Percentiles rank a stretch among this genome's conserved stretches.
Evolutionary conservation across 2,888 invertebrate genomes (phyloP).

Genomic region (Tridacna crocea): DNA sequence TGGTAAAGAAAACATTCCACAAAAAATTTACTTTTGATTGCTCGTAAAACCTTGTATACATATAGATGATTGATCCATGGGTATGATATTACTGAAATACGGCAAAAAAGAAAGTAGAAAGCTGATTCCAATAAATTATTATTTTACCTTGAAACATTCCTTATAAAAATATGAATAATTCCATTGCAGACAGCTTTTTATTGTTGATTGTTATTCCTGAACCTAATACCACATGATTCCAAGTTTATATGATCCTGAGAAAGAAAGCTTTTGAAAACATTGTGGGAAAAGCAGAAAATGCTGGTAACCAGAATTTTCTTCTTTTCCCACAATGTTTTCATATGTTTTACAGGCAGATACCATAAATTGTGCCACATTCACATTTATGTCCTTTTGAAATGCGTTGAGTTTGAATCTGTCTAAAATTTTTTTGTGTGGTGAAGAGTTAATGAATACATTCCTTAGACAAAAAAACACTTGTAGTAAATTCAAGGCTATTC

Average conservation of each 20-base stretch:
- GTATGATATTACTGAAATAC: too few species aligned
- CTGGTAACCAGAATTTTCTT: background rate
- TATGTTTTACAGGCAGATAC: too few species aligned
- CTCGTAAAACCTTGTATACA: too few species aligned
- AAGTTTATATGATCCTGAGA: background rate
- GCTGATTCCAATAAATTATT: too few species aligned
- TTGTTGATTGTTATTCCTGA: too few species aligned
- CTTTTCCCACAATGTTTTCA: background rate
- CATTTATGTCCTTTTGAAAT: background rate
- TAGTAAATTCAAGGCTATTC: background rate
- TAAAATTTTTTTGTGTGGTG: background rate
- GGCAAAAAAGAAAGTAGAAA: too few species aligned
- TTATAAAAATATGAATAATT: too few species aligned
- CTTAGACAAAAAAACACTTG: background rate
- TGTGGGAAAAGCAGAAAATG: background rate
- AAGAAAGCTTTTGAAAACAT: background rate
- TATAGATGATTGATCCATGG: too few species aligned
- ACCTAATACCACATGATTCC: background rate
- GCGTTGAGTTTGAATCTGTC: background rate
- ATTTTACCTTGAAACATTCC: too few species aligned
- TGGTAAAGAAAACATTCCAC: too few species aligned
- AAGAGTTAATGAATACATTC: background rate
- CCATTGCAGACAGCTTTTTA: too few species aligned
- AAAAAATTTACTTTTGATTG: too few species aligned
- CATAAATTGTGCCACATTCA: background rate